Conservation (phyloP, 1,140 invertebrate species). For the Drosophila equinoxialis region DNA sequence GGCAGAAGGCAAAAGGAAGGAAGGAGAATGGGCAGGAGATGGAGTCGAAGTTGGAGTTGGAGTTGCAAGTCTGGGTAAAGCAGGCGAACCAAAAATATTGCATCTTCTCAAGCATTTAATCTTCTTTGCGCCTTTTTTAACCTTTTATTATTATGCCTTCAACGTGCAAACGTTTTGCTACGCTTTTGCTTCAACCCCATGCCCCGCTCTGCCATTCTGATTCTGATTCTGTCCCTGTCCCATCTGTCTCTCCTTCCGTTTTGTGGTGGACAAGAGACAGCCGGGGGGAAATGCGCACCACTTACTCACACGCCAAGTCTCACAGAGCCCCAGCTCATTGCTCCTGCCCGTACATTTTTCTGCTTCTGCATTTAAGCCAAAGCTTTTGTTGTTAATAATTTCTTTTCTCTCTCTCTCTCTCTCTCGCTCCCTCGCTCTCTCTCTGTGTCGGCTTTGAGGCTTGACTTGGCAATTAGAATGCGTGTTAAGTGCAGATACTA, state of each 20-base stretch:
- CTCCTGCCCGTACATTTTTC: slow-evolving; percentile 46
- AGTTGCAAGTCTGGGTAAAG: slow-evolving; percentile 57
- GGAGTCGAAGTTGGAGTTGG: too few species aligned
- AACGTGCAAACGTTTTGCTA: slow-evolving; percentile 82
- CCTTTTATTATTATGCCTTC: slow-evolving; percentile 82
- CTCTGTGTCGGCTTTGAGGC: slow-evolving; percentile 27
- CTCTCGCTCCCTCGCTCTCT: background rate
- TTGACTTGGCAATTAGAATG: slow-evolving; percentile 79
- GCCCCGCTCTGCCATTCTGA: background rate
- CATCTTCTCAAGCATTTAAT: slow-evolving; percentile 82
- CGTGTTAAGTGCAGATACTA: slow-evolving; percentile 77
- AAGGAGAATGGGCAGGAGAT: too few species aligned
- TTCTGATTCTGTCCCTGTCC: slow-evolving; percentile 21
- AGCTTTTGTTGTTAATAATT: slow-evolving; percentile 79
- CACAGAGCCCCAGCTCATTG: slow-evolving; percentile 49
- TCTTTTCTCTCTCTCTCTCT: slow-evolving; percentile 48
- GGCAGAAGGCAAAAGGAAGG: background rate
- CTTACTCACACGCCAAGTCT: slow-evolving; percentile 74
- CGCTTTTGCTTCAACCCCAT: slow-evolving; percentile 52
- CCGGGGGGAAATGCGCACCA: slow-evolving; percentile 17
- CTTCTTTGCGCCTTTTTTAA: slow-evolving; percentile 82
- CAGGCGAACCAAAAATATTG: slow-evolving; percentile 74
- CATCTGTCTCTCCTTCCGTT: slow-evolving; percentile 65
- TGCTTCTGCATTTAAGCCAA: slow-evolving; percentile 11
- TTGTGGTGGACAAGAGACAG: slow-evolving; percentile 30